Conservation (phyloP, 2,797 vertebrate genomes). For the Acanthurus tractus region DNA sequence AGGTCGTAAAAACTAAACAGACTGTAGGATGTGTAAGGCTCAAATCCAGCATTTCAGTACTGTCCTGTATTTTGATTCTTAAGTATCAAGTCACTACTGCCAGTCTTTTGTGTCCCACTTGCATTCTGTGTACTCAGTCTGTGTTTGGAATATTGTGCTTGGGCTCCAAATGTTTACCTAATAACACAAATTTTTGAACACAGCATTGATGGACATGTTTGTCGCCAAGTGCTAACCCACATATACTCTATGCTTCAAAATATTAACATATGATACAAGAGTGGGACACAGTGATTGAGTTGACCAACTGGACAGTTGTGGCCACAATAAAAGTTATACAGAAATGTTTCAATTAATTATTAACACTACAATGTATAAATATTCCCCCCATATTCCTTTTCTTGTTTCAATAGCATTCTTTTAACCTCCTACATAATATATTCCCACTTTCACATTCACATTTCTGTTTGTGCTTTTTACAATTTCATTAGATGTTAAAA, state of each 20-base stretch:
- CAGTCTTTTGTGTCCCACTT: constrained; percentile 37
- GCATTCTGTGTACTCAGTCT: neutral
- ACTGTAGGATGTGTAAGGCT: constrained; percentile 46
- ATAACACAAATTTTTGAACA: neutral
- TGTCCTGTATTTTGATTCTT: constrained; percentile 30
- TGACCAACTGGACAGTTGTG: constrained; percentile 42
- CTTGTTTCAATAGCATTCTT: constrained; percentile 51
- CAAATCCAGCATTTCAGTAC: constrained; percentile 73
- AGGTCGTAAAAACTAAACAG: constrained; percentile 5
- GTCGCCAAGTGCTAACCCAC: neutral
- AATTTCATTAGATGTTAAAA: constrained; percentile 70
- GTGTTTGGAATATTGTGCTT: neutral
- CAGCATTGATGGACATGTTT: neutral
- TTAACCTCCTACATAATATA: constrained; percentile 65
- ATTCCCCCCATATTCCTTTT: constrained; percentile 29
- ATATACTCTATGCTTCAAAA: neutral
- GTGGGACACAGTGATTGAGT: constrained; percentile 43
- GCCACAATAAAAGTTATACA: constrained; percentile 23
- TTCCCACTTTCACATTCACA: constrained; percentile 78
- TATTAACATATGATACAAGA: constrained; percentile 21
- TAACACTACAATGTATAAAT: constrained; percentile 56
- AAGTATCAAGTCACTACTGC: constrained; percentile 31
- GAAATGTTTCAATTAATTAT: constrained; percentile 41
- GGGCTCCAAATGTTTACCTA: neutral
- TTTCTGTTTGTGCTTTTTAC: constrained; percentile 81